phyloP scores from a whole-genome alignment of 2,113 vertebrate genomes.

The Ovis canadensis region DNA sequence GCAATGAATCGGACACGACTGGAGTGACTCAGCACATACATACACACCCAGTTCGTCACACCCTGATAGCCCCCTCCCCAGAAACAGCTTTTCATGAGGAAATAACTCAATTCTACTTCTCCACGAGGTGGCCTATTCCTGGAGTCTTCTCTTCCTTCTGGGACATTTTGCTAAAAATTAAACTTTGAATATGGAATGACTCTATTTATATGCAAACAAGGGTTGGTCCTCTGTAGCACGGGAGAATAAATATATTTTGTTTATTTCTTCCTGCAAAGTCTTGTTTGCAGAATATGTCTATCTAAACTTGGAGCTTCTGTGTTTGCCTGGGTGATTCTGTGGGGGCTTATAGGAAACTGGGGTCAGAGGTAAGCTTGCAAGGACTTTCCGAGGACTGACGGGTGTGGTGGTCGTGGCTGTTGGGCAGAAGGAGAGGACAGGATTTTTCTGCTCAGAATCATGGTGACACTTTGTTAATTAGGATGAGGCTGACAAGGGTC shows the following conservation, averaged over 20 bases:
- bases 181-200: not conserved
- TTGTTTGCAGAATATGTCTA: not conserved
- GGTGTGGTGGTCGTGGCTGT: too few species aligned
- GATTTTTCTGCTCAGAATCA: not conserved
- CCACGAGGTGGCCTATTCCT: not conserved
- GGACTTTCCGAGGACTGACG: not conserved
- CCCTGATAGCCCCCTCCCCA: not conserved
- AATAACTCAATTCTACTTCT: not conserved
- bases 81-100: not conserved
- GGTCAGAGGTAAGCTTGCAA: not conserved
- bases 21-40: not conserved
- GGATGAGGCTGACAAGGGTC: not conserved
- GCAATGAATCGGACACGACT: not conserved
- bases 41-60: not conserved
- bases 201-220: not conserved
- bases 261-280: not conserved
- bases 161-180: constrained; percentile 7
- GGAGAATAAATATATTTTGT: constrained; percentile 8
- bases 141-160: not conserved
- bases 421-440: not conserved
- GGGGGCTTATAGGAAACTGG: not conserved
- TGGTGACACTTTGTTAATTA: not conserved
- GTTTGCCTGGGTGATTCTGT: not conserved
- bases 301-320: not conserved
- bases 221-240: not conserved